Evolutionary conservation across 2,797 vertebrate genomes (phyloP), one percentile per base, ranked within the genome.

Genomic region (Gymnopithys bicolor): DNA sequence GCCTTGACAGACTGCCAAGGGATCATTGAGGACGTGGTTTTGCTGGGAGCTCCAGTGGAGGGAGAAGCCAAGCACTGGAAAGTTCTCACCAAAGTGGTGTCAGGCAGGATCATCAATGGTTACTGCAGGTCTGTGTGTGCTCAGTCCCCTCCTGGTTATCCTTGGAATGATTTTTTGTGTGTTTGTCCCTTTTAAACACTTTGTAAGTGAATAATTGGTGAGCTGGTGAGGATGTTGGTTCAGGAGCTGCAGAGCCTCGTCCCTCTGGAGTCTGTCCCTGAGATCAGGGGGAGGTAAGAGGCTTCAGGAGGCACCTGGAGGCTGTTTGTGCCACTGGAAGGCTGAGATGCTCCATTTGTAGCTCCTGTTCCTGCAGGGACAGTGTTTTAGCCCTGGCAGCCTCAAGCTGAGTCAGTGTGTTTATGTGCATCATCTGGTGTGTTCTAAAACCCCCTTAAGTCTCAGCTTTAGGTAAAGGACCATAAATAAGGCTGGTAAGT

Each of bases 41-140:
- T 99, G 55, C 94, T 99, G 86, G 99, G 99, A 10, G 99, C 99
- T 1, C 99, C 99, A 1, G 99, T 99, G 84, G 99, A 99, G 10
- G 99, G 99, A 46, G 99, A 99, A 2, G 98, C 98, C 95, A 99
- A 98, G 96, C 93, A 98, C 82, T 99, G 99, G 99, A 98, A 98
- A 70, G 97, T 97, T 21, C 97, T 99, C 79, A 96, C 97, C 19
- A 98, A 92, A 59, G 99, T 99, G 30, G 99, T 99, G 71, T 98
- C 99, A 0, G 99, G 99, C 64, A 98, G 98, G 97, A 99, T 99
- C 86, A 94, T 99, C n/a, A 99, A 99, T 0, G 99, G 99, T 55
- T 99, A 99, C 88, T 98, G 99, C 99, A 99, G 99, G 99, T 99
- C 58, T 52, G 97, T 97, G 46, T 4, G 1, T 45, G 51, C 27